Conservation (phyloP, 2,797 vertebrate genomes). For the Rousettus madagascariensis region DNA sequence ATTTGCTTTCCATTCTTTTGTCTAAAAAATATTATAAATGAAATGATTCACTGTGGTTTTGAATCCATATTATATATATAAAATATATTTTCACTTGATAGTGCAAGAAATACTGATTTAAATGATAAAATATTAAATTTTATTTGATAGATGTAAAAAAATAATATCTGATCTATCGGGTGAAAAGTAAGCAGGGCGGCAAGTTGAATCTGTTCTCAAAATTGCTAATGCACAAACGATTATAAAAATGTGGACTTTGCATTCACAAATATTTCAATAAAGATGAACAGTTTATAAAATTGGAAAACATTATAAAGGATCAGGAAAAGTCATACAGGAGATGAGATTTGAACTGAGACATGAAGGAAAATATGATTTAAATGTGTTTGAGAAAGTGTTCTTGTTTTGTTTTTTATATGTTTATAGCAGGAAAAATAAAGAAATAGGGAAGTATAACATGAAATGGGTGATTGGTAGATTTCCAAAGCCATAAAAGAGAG, state of each 20-base stretch:
- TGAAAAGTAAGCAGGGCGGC: background rate
- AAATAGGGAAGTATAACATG: background rate
- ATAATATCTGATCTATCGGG: background rate
- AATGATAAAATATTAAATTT: background rate
- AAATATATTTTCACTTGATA: background rate
- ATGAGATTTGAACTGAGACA: background rate
- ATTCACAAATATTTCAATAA: background rate
- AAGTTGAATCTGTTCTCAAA: background rate
- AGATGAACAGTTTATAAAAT: background rate
- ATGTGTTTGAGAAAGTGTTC: background rate
- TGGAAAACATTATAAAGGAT: background rate
- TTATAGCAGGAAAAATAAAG: background rate
- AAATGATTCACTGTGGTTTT: background rate
- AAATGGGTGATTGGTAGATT: background rate
- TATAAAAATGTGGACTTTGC: background rate
- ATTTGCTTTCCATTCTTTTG: too few relatives aligned
- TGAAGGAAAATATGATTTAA: background rate
- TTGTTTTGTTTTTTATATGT: background rate
- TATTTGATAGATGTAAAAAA: background rate
- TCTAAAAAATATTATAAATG: background rate
- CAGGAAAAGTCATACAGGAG: background rate
- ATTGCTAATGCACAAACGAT: background rate
- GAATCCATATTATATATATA: background rate
- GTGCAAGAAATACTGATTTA: background rate
- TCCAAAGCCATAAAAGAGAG: background rate